Evolutionary conservation across 2,113 vertebrate species (phyloP).

Genomic region (Syngnathus floridae): DNA sequence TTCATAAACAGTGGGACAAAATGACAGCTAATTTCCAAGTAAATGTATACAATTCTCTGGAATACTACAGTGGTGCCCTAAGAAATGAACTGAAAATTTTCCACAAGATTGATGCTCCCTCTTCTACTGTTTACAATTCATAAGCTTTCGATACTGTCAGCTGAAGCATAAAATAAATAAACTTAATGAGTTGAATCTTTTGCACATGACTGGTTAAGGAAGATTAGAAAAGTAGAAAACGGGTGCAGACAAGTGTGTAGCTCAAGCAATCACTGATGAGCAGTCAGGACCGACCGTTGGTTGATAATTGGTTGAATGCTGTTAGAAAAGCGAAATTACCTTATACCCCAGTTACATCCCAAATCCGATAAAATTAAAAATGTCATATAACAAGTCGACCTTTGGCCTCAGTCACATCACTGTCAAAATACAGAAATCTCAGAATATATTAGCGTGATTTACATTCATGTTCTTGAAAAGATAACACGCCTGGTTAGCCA

Average conservation of each 20-base stretch:
- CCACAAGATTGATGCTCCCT: neutral
- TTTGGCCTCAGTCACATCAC: neutral
- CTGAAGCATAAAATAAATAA: constrained; percentile 1
- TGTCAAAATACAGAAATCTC: constrained; percentile 3
- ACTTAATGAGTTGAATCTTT: constrained; percentile 2
- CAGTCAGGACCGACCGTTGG: neutral
- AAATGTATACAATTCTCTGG: constrained; percentile 74
- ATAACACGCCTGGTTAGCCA: neutral
- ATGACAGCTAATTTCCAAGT: constrained; percentile 64
- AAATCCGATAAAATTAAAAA: neutral
- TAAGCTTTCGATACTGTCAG: neutral
- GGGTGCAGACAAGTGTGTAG: neutral
- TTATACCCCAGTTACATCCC: neutral
- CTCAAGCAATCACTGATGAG: neutral
- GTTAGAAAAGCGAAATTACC: neutral
- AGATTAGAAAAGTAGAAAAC: constrained; percentile 5
- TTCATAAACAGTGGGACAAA: constrained; percentile 69
- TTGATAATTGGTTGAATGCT: neutral
- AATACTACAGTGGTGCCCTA: neutral
- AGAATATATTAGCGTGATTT: neutral
- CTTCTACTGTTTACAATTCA: constrained; percentile 1
- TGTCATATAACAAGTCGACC: neutral
- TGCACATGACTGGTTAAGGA: constrained; percentile 3
- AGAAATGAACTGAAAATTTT: neutral
- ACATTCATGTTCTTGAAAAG: constrained; percentile 4